A percentile compares a stretch with the other conserved stretches of the same genome.
These are phyloP conservation scores for Argyresthia goedartella DNA, from an alignment of 2,888 invertebrate genomes.

Conservation along the genomic window DNA sequence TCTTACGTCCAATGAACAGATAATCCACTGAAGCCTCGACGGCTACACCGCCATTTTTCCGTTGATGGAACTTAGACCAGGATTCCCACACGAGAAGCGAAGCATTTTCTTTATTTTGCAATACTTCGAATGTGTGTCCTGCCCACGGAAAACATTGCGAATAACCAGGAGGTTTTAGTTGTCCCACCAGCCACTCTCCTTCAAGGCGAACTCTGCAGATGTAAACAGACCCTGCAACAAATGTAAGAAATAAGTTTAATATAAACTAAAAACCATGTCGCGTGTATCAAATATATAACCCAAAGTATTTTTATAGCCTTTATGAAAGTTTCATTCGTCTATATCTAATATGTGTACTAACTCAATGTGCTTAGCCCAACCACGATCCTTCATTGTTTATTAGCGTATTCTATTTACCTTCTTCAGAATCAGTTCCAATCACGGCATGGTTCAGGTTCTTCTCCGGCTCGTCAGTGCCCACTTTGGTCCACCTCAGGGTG, in stretches of 20 bases:
- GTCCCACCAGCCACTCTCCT: constrained; percentile 81
- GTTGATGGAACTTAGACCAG: constrained; percentile 78
- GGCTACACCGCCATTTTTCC: constrained; percentile 78
- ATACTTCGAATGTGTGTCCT: constrained; percentile 74
- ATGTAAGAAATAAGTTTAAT: background rate
- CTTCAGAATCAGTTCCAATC: constrained; percentile 64
- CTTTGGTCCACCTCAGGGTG: constrained; percentile 81
- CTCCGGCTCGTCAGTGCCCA: constrained; percentile 33
- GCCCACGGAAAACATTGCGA: constrained; percentile 76
- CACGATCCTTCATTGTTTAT: too few species aligned
- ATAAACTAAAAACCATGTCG: too few species aligned
- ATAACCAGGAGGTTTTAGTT: constrained; percentile 69
- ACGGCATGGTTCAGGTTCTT: constrained; percentile 73
- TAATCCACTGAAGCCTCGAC: constrained; percentile 57
- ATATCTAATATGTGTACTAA: too few species aligned
- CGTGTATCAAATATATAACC: too few species aligned
- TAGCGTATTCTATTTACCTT: constrained; percentile 29
- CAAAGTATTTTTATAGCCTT: too few species aligned
- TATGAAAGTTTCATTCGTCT: too few species aligned
- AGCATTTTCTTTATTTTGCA: constrained; percentile 83
- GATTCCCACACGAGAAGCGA: constrained; percentile 81
- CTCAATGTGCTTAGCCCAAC: too few species aligned
- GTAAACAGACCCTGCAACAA: constrained; percentile 68
- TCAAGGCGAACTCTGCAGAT: constrained; percentile 81
- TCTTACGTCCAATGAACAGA: constrained; percentile 48